Evolutionary conservation across 37 sponge, comb jelly and placozoan species (phyloP).

Genomic region (Chondrilla cf. caribensis): DNA sequence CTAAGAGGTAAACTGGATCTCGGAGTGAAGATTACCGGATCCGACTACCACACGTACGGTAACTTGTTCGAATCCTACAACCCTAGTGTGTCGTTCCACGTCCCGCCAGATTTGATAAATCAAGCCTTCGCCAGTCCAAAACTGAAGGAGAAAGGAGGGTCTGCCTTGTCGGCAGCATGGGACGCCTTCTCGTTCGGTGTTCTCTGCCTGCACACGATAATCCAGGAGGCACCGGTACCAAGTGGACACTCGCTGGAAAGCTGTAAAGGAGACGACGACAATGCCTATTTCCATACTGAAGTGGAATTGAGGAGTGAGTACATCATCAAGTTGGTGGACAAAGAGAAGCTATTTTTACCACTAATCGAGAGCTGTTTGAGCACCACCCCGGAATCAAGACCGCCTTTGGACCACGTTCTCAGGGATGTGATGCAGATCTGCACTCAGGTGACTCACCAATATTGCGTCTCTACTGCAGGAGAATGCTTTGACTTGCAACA

Average conservation of each 20-base stretch:
- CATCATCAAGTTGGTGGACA: neutral
- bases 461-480: too few species aligned
- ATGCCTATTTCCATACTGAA: neutral
- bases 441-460: neutral
- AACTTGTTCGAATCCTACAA: neutral
- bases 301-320: neutral
- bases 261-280: neutral
- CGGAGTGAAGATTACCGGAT: neutral
- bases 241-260: too few species aligned
- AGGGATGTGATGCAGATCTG: neutral
- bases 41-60: too few species aligned
- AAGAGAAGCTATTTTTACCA: conserved; percentile 14
- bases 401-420: neutral
- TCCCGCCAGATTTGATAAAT: neutral
- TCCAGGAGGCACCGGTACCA: neutral
- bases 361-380: neutral
- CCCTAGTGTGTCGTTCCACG: too few species aligned
- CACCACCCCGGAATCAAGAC: neutral
- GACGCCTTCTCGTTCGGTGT: conserved; percentile 13
- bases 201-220: neutral
- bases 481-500: neutral
- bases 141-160: too few species aligned
- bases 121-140: too few species aligned
- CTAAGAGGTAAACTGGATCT: conserved; percentile 8
- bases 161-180: neutral